Conservation (phyloP, 2,797 vertebrate species). For the Sebastes itinus region DNA sequence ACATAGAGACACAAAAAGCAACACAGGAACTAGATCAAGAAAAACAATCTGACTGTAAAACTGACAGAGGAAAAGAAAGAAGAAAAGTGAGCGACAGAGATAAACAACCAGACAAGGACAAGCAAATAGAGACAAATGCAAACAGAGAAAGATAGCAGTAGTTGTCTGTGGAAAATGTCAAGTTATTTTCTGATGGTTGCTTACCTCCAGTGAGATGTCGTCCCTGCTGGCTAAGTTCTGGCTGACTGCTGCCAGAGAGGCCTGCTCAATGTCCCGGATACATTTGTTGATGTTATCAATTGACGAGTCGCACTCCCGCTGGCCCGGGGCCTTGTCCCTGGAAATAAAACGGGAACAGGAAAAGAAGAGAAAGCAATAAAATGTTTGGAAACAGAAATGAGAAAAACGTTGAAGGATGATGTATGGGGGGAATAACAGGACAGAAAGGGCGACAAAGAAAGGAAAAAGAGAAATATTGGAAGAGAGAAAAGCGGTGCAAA, state of each 20-base stretch:
- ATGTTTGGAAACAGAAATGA: constrained; percentile 20
- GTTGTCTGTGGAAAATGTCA: not conserved
- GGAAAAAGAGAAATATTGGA: not conserved
- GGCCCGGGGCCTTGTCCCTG: constrained; percentile 98
- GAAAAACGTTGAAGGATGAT: constrained; percentile 1
- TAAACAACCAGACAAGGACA: not conserved
- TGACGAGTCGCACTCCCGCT: constrained; percentile 96
- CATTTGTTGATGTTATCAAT: constrained; percentile 97
- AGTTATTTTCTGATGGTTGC: constrained; percentile 11
- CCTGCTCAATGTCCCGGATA: constrained; percentile 98
- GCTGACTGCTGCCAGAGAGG: constrained; percentile 93
- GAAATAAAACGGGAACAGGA: constrained; percentile 32
- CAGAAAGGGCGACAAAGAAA: not conserved
- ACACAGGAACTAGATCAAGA: not conserved
- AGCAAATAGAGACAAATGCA: not conserved
- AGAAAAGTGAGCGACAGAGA: not conserved
- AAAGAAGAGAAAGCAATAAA: constrained; percentile 26
- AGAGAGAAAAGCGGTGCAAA: constrained; percentile 11
- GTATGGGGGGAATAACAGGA: not conserved
- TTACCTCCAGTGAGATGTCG: constrained; percentile 98
- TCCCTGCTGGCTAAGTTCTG: constrained; percentile 94
- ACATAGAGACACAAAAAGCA: not conserved
- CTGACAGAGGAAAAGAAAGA: not conserved
- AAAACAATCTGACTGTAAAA: not conserved
- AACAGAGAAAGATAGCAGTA: not conserved